Base-by-base conservation (phyloP, 1,140 invertebrate species). In the Hetaerina americana region DNA sequence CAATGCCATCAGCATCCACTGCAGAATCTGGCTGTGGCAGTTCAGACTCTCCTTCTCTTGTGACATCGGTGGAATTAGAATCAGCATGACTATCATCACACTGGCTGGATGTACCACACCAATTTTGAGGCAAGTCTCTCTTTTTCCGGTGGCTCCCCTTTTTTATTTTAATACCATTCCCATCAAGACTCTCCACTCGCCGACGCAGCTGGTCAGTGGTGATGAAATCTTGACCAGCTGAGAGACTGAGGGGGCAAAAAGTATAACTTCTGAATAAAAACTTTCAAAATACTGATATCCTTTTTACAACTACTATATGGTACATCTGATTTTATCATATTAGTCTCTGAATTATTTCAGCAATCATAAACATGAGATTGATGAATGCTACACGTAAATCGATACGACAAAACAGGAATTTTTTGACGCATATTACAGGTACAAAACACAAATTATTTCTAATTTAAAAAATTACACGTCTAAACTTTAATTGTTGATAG, bases 151-250 rank as follows among this genome's bases (percentile, higher is more conserved):
- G 69, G 29, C 71, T 70, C 73, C 71, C 67, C 72, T 69, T 69
- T 5, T 71, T 57, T 1, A 57, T n/a, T 57, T 57, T 57, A 57
- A 57, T 18, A n/a, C 40, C 40, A 57, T 57, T 57, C 10, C 22
- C 40, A 57, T 57, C 40, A 18, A 57, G 10, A 57, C 40, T 57
- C 70, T 10, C 82, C 80, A 90, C 90, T 73, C 85, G 85, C 26
- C 85, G 83, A 76, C 88, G 87, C 29, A 93, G 80, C 77, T 92
- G 92, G 40, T 88, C 89, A 57, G 89, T 92, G 66, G 89, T 95
- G 67, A 94, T 93, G 75, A 91, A 93, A 76, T 94, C 90, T 78
- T 91, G 89, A 12, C 92, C 92, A 79, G 92, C 92, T 1, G 90
- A 91, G 25, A 94, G 80, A 77, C 91, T 91, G 74, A 2, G 72